Evolutionary conservation across 1,140 invertebrate species (phyloP).

Genomic region (Orchestia grillus): DNA sequence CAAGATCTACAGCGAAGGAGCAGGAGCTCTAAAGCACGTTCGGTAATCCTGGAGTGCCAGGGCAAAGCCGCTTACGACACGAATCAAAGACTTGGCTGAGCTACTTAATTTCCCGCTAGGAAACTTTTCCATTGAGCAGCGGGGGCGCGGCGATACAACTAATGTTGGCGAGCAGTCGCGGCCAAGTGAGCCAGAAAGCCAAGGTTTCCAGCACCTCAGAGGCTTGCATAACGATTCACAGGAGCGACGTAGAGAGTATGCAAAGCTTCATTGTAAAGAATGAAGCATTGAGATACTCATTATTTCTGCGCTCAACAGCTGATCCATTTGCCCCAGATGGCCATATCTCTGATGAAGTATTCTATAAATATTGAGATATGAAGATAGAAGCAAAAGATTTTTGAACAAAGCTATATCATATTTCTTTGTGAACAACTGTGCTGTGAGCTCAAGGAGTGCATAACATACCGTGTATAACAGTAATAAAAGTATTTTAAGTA

Average conservation of each 20-base stretch:
- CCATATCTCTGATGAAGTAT: neutral
- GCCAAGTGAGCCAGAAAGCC: neutral
- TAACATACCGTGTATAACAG: neutral
- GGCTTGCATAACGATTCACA: neutral
- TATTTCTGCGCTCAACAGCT: neutral
- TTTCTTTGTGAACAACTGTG: no score
- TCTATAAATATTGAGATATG: neutral
- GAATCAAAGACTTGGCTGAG: constrained; percentile 52
- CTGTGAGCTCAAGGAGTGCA: neutral
- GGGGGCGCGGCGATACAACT: constrained; percentile 3
- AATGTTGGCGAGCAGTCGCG: neutral
- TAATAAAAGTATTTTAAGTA: no score
- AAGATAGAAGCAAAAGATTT: no score
- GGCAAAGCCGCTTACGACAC: constrained; percentile 48
- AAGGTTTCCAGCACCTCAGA: neutral
- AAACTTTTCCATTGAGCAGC: constrained; percentile 43
- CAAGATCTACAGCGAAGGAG: neutral
- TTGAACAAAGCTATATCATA: no score
- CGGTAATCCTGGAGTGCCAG: constrained; percentile 39
- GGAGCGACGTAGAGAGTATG: neutral
- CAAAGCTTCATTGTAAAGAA: neutral
- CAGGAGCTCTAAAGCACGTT: constrained; percentile 18
- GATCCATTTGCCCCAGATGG: neutral
- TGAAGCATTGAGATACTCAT: neutral
- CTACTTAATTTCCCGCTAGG: constrained; percentile 54